Conservation (phyloP, 1,140 invertebrate genomes). For the Listronotus oregonensis region DNA sequence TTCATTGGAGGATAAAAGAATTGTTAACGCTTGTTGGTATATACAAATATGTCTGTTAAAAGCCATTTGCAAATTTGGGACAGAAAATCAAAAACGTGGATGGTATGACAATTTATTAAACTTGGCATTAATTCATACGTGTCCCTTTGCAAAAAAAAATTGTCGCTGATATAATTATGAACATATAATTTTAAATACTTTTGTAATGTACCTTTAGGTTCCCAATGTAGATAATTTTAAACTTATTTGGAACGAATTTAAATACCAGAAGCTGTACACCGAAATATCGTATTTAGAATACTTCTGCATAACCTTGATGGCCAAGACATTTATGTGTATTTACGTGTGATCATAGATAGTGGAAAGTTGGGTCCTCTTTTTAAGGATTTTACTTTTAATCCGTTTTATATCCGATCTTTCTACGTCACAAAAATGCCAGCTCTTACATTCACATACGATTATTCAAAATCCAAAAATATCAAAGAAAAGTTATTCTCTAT, state of each 20-base stretch:
- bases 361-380: conserved; percentile 17
- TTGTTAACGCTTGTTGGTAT: no score
- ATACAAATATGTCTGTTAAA: no score
- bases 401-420: no score
- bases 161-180: conserved; percentile 31
- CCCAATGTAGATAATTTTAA: conserved; percentile 29
- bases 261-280: conserved; percentile 10
- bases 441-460: no score
- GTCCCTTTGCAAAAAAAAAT: conserved; percentile 27
- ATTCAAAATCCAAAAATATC: no score
- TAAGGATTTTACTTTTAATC: conserved; percentile 12
- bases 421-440: no score
- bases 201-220: conserved; percentile 24
- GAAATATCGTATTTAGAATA: conserved; percentile 8
- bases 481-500: no score
- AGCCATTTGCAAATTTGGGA: no score
- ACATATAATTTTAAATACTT: conserved; percentile 9
- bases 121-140: conserved; percentile 25
- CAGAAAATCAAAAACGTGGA: no score
- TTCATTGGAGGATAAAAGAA: no score
- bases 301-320: conserved; percentile 3
- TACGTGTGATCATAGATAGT: conserved; percentile 28
- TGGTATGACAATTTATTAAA: conserved; percentile 16
- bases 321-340: conserved; percentile 6
- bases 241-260: conserved; percentile 32